Evolutionary conservation across 2,888 invertebrate genomes (phyloP), one percentile per base, ranked within the genome.

Genomic region (Caenorhabditis imperialis): DNA sequence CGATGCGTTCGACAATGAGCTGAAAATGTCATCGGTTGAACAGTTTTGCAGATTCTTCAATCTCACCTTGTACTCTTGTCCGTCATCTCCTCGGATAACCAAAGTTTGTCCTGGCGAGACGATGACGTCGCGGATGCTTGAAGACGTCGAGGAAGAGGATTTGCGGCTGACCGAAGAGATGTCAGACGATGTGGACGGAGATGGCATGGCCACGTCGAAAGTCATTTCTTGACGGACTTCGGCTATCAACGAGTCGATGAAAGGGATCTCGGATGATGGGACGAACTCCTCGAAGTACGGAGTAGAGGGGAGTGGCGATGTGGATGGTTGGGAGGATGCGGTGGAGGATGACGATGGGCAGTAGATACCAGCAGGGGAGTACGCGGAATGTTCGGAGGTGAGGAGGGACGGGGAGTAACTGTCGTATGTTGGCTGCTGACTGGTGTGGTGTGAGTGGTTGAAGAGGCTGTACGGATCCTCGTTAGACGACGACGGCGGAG

Each of bases 141-240:
- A 67, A 27, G 60, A 67, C 5, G 58, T 30, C 7, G 58, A 57
- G 16, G 60, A 35, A 1, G 69, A 63, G 10, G 69, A 70, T n/a
- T 75, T 75, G 37, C 69, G 40, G 45, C 62, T 58, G 10, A 73
- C 51, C 7, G 58, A 67, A 44, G 72, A 57, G 37, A 60, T 62
- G 30, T 60, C 71, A 3, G 74, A 69, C 37, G 74, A 69, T 2
- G 69, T 48, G 8, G 62, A 69, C 44, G 57, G 62, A 4, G 72
- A 72, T 22, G 54, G 54, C 23, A 78, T 58, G 25, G 58, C 44
- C 25, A 81, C 45, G 12, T 67, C 67, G 18, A 42, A 14, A 14
- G 22, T 37, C 22, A 85, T 71, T 67, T 86, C 86, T 16, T 67
- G 73, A n/a, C 83, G 81, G 8, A 84, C 85, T 58, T 85, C 80